A percentile compares a stretch with the other conserved stretches of the same genome.
These are phyloP conservation scores for Tadarida brasiliensis DNA, from an alignment of 2,797 vertebrate genomes.

Conservation along the genomic window DNA sequence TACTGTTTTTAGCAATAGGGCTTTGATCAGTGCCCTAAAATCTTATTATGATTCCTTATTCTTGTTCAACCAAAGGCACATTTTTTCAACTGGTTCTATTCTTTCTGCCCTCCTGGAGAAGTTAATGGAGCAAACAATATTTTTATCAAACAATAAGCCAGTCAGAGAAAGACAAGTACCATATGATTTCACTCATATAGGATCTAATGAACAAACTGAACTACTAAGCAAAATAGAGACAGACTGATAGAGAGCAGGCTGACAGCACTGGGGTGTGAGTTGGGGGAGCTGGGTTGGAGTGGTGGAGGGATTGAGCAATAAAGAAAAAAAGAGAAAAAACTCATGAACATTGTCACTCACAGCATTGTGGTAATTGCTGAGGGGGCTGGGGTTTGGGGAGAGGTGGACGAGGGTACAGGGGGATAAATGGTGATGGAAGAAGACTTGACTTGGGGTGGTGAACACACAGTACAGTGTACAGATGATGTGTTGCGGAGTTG, in stretches of 20 bases:
- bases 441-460: background rate
- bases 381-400: background rate
- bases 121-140: constrained; percentile 62
- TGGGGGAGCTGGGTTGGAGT: too few species aligned
- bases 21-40: constrained; percentile 57
- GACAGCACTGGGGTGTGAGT: background rate
- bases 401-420: background rate
- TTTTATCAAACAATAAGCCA: constrained; percentile 59
- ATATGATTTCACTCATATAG: background rate
- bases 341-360: background rate
- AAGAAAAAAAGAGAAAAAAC: background rate
- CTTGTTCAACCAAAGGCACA: constrained; percentile 61
- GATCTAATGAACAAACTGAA: background rate
- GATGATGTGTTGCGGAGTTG: background rate
- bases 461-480: background rate
- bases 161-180: background rate
- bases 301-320: background rate
- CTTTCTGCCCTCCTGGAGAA: constrained; percentile 43
- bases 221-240: background rate
- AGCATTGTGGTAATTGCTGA: background rate
- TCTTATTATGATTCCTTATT: constrained; percentile 54
- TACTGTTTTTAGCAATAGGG: constrained; percentile 39
- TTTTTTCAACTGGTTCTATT: constrained; percentile 53
- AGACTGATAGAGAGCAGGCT: background rate
- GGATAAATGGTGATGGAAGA: background rate